These are phyloP conservation scores for Tipula helvola DNA, from an alignment of 2,888 invertebrate genomes.

Conservation along the genomic window DNA sequence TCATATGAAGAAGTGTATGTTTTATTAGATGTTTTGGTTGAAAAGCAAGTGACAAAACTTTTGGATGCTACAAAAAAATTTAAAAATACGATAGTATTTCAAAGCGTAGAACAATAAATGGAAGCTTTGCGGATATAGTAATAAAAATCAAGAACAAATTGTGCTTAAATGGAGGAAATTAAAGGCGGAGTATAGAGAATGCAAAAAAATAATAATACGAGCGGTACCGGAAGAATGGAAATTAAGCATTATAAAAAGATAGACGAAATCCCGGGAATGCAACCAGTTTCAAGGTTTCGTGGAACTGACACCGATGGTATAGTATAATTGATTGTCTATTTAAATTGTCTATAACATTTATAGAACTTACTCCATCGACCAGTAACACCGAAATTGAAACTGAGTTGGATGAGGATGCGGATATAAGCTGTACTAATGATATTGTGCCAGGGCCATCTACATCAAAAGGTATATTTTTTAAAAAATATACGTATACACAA, in stretches of 20 bases:
- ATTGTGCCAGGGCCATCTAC: neutral
- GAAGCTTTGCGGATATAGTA: neutral
- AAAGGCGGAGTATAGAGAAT: neutral
- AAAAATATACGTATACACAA: neutral
- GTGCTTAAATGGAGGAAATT: neutral
- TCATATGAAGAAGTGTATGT: neutral
- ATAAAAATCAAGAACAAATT: neutral
- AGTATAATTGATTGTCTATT: too few relatives aligned
- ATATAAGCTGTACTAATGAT: neutral
- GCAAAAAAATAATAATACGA: neutral
- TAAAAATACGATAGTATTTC: neutral
- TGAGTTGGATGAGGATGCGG: too few relatives aligned
- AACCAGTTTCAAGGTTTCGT: too few relatives aligned
- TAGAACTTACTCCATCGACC: too few relatives aligned
- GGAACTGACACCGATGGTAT: too few relatives aligned
- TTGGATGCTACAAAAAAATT: neutral
- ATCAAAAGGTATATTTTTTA: neutral
- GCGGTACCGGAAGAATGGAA: too few relatives aligned
- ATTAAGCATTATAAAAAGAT: too few relatives aligned
- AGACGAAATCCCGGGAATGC: neutral
- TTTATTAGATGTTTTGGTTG: neutral
- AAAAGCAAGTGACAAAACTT: neutral
- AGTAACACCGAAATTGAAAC: too few relatives aligned
- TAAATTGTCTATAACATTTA: too few relatives aligned
- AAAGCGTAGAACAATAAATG: neutral